Conservation (phyloP, 1,140 invertebrate species). For the Melitaea cinxia region DNA sequence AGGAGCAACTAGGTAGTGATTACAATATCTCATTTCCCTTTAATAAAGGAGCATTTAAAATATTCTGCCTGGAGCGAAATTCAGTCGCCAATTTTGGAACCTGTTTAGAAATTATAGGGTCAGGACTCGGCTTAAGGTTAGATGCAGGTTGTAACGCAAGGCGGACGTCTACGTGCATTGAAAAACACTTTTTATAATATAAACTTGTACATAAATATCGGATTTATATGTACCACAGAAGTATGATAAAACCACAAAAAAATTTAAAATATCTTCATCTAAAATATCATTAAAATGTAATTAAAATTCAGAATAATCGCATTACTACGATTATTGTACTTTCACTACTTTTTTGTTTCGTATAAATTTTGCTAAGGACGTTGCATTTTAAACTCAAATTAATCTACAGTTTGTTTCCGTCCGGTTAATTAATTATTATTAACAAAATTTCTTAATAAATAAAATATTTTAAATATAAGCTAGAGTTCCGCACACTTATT, state of each 20-base stretch:
- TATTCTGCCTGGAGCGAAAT: conserved; percentile 64
- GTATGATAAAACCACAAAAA: background rate
- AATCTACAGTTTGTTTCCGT: conserved; percentile 26
- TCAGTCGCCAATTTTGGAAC: conserved; percentile 77
- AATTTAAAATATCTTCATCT: background rate
- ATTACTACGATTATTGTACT: conserved; percentile 9
- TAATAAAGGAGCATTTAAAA: conserved; percentile 76
- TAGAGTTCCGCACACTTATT: conserved; percentile 9
- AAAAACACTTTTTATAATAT: background rate
- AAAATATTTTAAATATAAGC: background rate
- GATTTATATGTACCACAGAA: background rate
- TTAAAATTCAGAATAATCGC: background rate
- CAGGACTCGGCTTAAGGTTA: conserved; percentile 56
- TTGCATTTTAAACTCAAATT: conserved; percentile 26
- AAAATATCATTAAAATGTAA: background rate
- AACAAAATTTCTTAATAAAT: conserved; percentile 14
- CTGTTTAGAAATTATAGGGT: conserved; percentile 81
- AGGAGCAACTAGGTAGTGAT: conserved; percentile 63
- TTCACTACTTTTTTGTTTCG: conserved; percentile 11
- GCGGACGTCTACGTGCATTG: conserved; percentile 18
- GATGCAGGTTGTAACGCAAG: conserved; percentile 36
- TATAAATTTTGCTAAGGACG: conserved; percentile 24
- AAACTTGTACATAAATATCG: background rate
- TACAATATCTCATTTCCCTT: conserved; percentile 77
- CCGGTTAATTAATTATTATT: conserved; percentile 21